Percentiles rank a stretch among this genome's conserved stretches.
Conservation (phyloP, 1,140 invertebrate species). For the Drosophila teissieri region DNA sequence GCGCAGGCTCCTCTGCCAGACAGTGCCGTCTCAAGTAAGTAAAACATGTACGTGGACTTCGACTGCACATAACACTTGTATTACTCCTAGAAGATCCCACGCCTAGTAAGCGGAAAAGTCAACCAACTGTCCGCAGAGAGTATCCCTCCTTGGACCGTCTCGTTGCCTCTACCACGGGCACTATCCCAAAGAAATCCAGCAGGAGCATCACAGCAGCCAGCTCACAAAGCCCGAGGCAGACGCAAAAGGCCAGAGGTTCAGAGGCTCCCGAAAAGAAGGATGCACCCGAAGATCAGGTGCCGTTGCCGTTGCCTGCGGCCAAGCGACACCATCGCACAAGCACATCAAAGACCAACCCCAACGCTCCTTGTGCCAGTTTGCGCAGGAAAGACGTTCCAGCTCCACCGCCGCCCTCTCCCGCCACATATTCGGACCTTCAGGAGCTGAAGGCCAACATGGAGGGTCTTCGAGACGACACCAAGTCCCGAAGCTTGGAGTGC, state of each 20-base stretch:
- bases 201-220: conserved; percentile 5
- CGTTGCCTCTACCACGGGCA: conserved; percentile 70
- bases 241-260: conserved; percentile 18
- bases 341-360: conserved; percentile 45
- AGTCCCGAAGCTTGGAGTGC: conserved; percentile 63
- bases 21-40: conserved; percentile 30
- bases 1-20: conserved; percentile 9
- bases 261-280: conserved; percentile 10
- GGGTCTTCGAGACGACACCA: conserved; percentile 69
- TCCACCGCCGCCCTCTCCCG: conserved; percentile 76
- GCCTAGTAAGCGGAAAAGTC: conserved; percentile 32
- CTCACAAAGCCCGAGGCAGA: conserved; percentile 20
- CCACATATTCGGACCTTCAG: conserved; percentile 77
- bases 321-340: conserved; percentile 63
- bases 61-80: neutral
- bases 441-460: conserved; percentile 78
- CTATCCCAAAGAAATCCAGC: conserved; percentile 64
- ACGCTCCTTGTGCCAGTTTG: conserved; percentile 13
- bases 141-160: conserved; percentile 75
- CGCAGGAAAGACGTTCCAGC: conserved; percentile 76
- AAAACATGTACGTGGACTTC: neutral
- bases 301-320: neutral
- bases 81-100: conserved; percentile 36
- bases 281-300: conserved; percentile 21
- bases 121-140: conserved; percentile 47